Conservation (phyloP, 2,797 vertebrate species). For the Lepus oiostolus region DNA sequence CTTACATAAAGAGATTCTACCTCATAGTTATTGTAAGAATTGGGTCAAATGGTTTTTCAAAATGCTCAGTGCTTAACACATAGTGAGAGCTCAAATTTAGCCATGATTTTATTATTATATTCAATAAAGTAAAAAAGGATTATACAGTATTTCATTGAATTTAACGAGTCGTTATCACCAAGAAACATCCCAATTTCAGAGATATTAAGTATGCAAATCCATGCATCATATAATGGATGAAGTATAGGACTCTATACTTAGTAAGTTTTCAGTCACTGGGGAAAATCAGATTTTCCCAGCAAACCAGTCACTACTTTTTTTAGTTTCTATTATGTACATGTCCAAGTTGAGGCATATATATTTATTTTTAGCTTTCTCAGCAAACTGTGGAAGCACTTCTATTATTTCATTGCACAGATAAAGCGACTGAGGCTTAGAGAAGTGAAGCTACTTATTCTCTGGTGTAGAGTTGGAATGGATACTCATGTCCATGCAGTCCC, state of each 20-base stretch:
- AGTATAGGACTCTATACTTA: not conserved
- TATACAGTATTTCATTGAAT: not conserved
- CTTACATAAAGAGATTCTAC: not conserved
- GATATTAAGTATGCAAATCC: slow-evolving; percentile 45
- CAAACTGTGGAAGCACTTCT: not conserved
- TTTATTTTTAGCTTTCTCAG: slow-evolving; percentile 1
- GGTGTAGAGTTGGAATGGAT: not conserved
- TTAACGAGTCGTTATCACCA: slow-evolving; percentile 22
- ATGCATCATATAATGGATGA: not conserved
- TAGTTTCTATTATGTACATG: not conserved
- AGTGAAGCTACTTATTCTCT: not conserved
- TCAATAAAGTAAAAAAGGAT: not conserved
- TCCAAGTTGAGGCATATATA: not conserved
- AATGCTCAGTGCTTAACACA: not conserved
- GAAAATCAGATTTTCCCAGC: not conserved
- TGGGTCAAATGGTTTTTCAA: not conserved
- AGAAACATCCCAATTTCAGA: not conserved
- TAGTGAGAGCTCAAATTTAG: not conserved
- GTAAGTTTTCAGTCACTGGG: not conserved
- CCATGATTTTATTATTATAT: not conserved
- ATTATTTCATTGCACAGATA: not conserved
- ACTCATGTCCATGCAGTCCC: not conserved
- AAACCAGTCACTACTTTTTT: not conserved
- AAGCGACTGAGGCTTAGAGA: not conserved
- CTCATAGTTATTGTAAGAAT: not conserved